Conservation (phyloP, 2,797 vertebrate genomes). For the Enteromius radiatus region DNA sequence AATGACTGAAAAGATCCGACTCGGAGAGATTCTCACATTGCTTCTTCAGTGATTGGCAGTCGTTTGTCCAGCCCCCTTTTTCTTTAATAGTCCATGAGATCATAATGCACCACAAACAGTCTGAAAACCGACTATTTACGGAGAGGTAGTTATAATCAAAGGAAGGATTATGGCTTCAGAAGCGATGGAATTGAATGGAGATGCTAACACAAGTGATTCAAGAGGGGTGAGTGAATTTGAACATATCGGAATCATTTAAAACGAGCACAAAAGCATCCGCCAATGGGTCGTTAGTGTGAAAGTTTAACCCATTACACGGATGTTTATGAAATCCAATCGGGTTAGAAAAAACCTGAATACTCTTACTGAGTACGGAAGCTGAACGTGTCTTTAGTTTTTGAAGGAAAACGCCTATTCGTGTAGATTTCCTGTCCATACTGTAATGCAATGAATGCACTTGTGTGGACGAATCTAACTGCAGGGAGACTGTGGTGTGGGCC, state of each 20-base stretch:
- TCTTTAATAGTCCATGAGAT: constrained; percentile 5
- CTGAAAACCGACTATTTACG: background rate
- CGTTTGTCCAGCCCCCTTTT: constrained; percentile 8
- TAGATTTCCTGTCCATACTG: too few species aligned
- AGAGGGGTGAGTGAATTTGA: constrained; percentile 67
- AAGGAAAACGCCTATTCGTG: background rate
- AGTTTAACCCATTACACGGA: background rate
- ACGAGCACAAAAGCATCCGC: background rate
- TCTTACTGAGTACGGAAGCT: background rate
- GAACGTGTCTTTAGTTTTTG: background rate
- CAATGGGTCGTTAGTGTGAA: background rate
- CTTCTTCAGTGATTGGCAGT: constrained; percentile 14
- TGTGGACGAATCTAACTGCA: background rate
- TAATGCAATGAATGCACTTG: background rate
- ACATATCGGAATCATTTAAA: background rate
- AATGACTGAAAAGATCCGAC: background rate
- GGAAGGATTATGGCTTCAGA: constrained; percentile 68
- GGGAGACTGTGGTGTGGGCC: background rate
- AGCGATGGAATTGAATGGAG: constrained; percentile 73
- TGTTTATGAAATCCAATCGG: background rate
- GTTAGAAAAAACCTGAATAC: background rate
- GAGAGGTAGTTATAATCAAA: background rate
- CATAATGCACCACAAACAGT: constrained; percentile 17
- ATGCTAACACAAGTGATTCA: constrained; percentile 57
- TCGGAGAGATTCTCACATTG: background rate